Evolutionary conservation across 2,888 invertebrate species (phyloP).

Genomic region (Amiota mariae): DNA sequence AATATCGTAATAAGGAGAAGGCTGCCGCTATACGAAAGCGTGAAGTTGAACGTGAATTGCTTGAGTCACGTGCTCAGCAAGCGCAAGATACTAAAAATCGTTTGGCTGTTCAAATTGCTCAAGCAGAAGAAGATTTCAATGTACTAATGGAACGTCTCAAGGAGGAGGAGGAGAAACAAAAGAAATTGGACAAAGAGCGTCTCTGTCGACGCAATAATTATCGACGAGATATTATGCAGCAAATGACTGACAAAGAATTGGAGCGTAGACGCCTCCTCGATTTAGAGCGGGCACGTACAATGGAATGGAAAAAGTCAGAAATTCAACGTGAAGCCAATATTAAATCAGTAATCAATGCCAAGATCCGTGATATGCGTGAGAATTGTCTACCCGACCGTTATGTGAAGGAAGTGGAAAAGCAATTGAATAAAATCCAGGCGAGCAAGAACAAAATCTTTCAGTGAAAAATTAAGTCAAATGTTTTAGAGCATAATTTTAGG

Average conservation of each 20-base stretch:
- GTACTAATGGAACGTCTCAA: conserved; percentile 66
- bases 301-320: conserved; percentile 69
- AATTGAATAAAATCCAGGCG: conserved; percentile 58
- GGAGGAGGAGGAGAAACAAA: conserved; percentile 67
- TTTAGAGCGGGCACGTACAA: conserved; percentile 64
- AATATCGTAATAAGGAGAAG: conserved; percentile 70
- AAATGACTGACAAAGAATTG: conserved; percentile 70
- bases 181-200: conserved; percentile 57
- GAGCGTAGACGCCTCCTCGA: conserved; percentile 64
- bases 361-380: conserved; percentile 70
- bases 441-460: conserved; percentile 51
- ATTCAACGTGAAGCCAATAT: conserved; percentile 69
- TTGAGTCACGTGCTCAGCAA: conserved; percentile 66
- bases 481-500: background rate
- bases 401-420: conserved; percentile 72
- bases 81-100: conserved; percentile 68
- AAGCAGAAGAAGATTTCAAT: conserved; percentile 71
- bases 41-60: conserved; percentile 65
- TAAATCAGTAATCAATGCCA: conserved; percentile 68
- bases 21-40: conserved; percentile 66
- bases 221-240: conserved; percentile 69
- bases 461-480: background rate
- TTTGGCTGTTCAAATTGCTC: conserved; percentile 69
- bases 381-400: conserved; percentile 73
- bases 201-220: conserved; percentile 63